These are phyloP conservation scores for Eunapius fragilis DNA, from an alignment of 37 sponge, comb jelly and placozoan species.

Conservation along the genomic window DNA sequence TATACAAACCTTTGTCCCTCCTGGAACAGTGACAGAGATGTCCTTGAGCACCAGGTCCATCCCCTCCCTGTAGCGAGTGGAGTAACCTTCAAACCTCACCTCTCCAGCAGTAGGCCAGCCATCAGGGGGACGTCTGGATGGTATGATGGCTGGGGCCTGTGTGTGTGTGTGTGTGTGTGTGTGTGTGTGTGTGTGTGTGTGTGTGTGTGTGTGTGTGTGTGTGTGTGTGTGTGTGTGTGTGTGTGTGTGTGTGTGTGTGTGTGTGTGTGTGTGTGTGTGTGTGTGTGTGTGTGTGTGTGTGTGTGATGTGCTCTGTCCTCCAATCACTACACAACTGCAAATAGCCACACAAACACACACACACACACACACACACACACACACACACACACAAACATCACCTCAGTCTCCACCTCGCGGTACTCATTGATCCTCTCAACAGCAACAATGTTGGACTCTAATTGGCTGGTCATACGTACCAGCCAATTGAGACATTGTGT, in stretches of 20 bases:
- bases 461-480: slow-evolving; percentile 91
- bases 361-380: background rate
- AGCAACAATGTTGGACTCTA: slow-evolving; percentile 96
- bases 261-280: no score
- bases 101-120: slow-evolving; percentile 90
- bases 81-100: slow-evolving; percentile 82
- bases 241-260: no score
- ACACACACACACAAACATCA: background rate
- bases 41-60: slow-evolving; percentile 89
- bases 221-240: background rate
- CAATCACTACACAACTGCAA: no score
- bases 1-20: slow-evolving; percentile 83
- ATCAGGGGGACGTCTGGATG: slow-evolving; percentile 61
- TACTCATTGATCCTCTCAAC: slow-evolving; percentile 96
- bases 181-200: background rate
- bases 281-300: background rate
- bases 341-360: no score
- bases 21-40: slow-evolving; percentile 69
- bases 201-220: background rate
- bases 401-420: slow-evolving; percentile 80
- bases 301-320: background rate
- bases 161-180: background rate
- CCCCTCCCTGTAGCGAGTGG: slow-evolving; percentile 90
- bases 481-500: slow-evolving; percentile 87
- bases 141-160: slow-evolving; percentile 78